phyloP scores from a whole-genome alignment of 2,797 vertebrate genomes.

The Mallotus villosus region DNA sequence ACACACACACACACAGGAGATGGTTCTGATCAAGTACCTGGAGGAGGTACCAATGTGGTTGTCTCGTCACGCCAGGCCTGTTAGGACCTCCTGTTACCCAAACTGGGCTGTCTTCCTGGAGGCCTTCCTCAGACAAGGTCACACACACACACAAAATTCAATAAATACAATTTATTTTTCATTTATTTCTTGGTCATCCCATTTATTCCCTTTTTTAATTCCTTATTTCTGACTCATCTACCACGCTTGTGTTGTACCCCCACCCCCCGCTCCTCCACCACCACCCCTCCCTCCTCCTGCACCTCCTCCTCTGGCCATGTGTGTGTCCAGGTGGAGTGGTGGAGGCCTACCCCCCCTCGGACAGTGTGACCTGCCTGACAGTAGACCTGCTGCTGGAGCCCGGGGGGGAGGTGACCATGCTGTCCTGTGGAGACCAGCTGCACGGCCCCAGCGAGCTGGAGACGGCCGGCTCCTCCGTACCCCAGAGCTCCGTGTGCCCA shows the following conservation, averaged over 20 bases:
- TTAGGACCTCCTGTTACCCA: constrained; percentile 84
- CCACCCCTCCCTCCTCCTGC: not conserved
- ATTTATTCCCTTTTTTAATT: constrained; percentile 2
- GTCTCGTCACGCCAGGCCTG: constrained; percentile 80
- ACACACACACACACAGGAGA: not conserved
- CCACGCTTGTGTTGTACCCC: not conserved
- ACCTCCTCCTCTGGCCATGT: not conserved
- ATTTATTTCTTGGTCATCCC: constrained; percentile 11
- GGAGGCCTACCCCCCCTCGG: constrained; percentile 82
- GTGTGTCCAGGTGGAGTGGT: constrained; percentile 81
- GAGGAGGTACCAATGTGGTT: constrained; percentile 88
- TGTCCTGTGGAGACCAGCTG: constrained; percentile 86
- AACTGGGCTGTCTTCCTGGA: constrained; percentile 89
- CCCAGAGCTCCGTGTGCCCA: constrained; percentile 81
- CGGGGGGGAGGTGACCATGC: constrained; percentile 73
- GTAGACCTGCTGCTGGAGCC: constrained; percentile 89
- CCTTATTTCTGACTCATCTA: not conserved
- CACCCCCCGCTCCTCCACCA: constrained; percentile 4
- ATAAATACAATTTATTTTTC: too few relatives aligned
- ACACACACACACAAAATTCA: constrained; percentile 11
- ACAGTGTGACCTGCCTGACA: constrained; percentile 79
- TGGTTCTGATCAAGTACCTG: constrained; percentile 78
- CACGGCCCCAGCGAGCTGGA: constrained; percentile 74
- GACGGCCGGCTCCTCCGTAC: constrained; percentile 76
- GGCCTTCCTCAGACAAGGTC: constrained; percentile 89